phyloP scores from a whole-genome alignment of 64 coral and sea anemone genomes.

The Exaiptasia diaphana region DNA sequence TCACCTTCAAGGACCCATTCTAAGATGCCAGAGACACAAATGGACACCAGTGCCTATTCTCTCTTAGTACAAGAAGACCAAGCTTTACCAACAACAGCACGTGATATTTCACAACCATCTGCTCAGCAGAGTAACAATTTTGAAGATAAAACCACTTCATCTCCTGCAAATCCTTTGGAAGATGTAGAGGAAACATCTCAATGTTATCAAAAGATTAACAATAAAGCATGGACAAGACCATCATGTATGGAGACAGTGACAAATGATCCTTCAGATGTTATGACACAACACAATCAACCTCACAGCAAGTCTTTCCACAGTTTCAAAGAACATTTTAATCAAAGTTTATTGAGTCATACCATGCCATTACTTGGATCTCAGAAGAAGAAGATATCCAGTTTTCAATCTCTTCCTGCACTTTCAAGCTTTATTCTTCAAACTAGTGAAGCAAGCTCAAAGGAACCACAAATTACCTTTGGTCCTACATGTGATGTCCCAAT shows the following conservation, averaged over 20 bases:
- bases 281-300: background rate
- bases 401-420: background rate
- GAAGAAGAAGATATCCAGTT: background rate
- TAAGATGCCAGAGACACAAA: background rate
- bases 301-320: background rate
- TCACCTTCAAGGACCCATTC: background rate
- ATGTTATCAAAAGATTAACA: background rate
- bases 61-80: background rate
- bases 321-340: background rate
- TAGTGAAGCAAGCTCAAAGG: background rate
- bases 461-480: conserved; percentile 14
- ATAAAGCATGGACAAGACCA: no score
- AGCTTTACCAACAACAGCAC: no score
- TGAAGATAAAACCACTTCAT: background rate
- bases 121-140: background rate
- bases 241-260: no score
- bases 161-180: background rate
- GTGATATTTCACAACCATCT: no score
- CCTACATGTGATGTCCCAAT: conserved; percentile 10
- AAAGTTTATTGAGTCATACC: background rate
- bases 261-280: background rate
- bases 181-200: background rate
- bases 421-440: background rate
- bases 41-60: background rate
- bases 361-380: background rate